These are phyloP conservation scores for Periparus ater DNA, from an alignment of 2,797 vertebrate species.

Conservation along the genomic window DNA sequence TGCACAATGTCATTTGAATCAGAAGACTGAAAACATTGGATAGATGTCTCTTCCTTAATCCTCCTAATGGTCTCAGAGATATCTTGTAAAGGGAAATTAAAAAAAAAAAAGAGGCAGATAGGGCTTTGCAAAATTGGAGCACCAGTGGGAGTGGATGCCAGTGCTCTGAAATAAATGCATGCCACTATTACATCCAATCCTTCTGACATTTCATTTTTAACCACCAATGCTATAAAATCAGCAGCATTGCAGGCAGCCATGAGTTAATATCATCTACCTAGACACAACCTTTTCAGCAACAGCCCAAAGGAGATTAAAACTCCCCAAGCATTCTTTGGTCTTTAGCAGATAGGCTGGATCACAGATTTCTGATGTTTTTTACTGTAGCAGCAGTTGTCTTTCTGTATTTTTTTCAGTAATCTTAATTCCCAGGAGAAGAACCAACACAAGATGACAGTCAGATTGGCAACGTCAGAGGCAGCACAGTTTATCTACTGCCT, in stretches of 20 bases:
- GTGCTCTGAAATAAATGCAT: not conserved
- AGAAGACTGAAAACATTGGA: not conserved
- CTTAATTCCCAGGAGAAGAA: slow-evolving; percentile 20
- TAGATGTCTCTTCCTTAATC: not conserved
- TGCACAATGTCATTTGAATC: not conserved
- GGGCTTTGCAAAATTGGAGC: not conserved
- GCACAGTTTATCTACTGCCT: not conserved
- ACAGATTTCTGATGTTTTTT: not conserved
- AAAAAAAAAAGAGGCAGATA: not conserved
- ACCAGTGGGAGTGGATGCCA: not conserved
- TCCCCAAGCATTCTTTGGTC: not conserved
- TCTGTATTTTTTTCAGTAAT: not conserved
- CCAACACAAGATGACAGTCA: slow-evolving; percentile 13
- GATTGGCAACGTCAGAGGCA: slow-evolving; percentile 40
- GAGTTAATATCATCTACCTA: not conserved
- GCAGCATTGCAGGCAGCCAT: not conserved
- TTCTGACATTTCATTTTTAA: not conserved
- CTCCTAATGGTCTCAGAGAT: not conserved
- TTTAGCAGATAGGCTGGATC: not conserved
- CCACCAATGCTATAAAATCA: not conserved
- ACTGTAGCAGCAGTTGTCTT: not conserved
- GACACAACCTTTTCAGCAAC: not conserved
- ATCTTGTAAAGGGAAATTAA: not conserved
- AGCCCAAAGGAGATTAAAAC: not conserved
- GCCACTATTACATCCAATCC: not conserved